phyloP scores from a whole-genome alignment of 2,113 vertebrate genomes.

The Ifrita kowaldi region DNA sequence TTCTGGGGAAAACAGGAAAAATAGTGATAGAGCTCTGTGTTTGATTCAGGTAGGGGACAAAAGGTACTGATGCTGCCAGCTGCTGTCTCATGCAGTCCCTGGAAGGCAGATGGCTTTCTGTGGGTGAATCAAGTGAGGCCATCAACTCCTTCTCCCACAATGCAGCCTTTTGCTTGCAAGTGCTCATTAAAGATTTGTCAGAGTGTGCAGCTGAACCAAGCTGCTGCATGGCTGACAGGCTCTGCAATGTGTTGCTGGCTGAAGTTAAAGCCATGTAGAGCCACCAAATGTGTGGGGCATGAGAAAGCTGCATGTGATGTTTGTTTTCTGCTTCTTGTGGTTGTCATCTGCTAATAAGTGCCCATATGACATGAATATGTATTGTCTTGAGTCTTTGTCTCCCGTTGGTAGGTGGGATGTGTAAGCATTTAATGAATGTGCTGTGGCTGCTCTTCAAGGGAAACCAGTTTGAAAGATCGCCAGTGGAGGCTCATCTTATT shows the following conservation, averaged over 20 bases:
- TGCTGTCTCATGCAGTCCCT: background rate
- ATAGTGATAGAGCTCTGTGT: accelerated
- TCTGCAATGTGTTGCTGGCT: background rate
- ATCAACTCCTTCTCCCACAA: background rate
- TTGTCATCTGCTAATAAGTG: background rate
- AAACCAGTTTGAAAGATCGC: background rate
- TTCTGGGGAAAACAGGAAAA: background rate
- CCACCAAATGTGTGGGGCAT: background rate
- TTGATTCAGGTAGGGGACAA: background rate
- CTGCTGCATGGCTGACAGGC: background rate
- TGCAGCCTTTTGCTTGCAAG: background rate
- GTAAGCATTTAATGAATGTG: background rate
- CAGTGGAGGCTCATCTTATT: background rate
- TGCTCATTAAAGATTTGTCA: background rate
- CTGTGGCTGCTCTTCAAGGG: background rate
- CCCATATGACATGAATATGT: background rate
- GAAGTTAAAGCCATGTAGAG: background rate
- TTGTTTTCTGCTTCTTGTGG: background rate
- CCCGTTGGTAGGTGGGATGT: background rate
- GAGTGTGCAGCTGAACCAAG: background rate
- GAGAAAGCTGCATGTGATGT: background rate
- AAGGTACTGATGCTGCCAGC: background rate
- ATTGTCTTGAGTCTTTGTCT: background rate
- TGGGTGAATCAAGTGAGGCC: background rate
- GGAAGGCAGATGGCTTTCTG: background rate